Conservation (phyloP, 2,797 vertebrate genomes). For the Cossypha heuglini region DNA sequence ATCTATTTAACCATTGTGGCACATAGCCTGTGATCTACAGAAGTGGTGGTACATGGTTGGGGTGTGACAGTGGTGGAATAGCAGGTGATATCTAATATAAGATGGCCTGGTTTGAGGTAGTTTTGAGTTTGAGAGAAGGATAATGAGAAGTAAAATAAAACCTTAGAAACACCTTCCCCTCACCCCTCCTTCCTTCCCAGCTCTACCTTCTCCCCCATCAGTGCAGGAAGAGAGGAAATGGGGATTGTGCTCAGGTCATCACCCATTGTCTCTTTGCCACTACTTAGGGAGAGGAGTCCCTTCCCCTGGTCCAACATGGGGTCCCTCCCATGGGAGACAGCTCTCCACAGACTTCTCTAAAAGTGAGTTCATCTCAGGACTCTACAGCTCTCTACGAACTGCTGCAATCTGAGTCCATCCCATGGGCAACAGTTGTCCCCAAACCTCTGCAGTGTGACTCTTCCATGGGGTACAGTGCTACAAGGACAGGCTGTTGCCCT, state of each 20-base stretch:
- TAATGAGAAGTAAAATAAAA: not conserved
- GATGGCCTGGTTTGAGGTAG: not conserved
- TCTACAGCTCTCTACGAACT: not conserved
- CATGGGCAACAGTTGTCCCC: not conserved
- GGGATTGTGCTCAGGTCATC: not conserved
- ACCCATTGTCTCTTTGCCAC: accelerated
- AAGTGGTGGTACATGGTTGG: not conserved
- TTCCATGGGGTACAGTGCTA: not conserved
- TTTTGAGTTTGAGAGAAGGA: not conserved
- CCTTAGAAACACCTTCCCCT: not conserved
- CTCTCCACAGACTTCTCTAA: accelerated
- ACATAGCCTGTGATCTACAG: not conserved
- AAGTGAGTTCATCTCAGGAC: not conserved
- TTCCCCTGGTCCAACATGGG: not conserved
- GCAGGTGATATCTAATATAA: not conserved
- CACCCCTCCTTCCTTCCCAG: not conserved
- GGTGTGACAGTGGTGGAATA: not conserved
- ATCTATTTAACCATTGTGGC: not conserved
- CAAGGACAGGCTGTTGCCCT: not conserved
- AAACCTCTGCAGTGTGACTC: not conserved
- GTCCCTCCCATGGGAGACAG: not conserved
- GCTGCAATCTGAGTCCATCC: not conserved
- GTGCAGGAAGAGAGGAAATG: not conserved
- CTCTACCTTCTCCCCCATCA: not conserved
- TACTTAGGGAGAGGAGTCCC: not conserved